Conservation (phyloP, 2,113 vertebrate species). For the Oreochromis niloticus region DNA sequence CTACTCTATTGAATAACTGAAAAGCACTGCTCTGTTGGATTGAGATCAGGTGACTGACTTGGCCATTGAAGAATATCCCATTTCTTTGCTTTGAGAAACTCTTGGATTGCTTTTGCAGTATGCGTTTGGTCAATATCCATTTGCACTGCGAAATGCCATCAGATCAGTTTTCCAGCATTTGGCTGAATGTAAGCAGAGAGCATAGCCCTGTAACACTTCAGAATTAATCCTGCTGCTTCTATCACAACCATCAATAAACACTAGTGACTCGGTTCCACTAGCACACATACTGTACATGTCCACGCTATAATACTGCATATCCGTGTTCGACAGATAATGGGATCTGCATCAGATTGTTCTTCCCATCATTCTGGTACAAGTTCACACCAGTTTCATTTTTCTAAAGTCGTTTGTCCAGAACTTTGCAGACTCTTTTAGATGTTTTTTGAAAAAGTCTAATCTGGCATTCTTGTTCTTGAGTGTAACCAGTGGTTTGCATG, state of each 20-base stretch:
- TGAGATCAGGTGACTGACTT: not conserved
- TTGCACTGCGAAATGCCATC: not conserved
- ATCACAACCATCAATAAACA: not conserved
- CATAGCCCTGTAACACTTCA: not conserved
- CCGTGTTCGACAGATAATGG: accelerated
- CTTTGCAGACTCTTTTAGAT: not conserved
- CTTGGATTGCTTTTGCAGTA: not conserved
- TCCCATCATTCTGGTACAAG: not conserved
- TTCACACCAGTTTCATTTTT: not conserved
- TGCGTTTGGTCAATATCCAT: not conserved
- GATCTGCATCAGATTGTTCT: not conserved
- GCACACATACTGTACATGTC: not conserved
- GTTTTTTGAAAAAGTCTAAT: not conserved
- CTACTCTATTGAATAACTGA: not conserved
- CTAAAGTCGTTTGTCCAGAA: not conserved
- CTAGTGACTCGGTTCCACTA: not conserved
- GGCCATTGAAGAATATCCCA: not conserved
- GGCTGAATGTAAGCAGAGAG: not conserved
- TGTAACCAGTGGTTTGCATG: not conserved
- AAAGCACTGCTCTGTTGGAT: not conserved
- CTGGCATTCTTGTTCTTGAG: not conserved
- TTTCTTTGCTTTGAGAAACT: not conserved
- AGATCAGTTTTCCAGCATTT: not conserved
- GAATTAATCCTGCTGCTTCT: not conserved
- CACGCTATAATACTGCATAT: not conserved